Conservation (phyloP, 2,113 vertebrate genomes). For the Hypocryptadius cinnamomeus region DNA sequence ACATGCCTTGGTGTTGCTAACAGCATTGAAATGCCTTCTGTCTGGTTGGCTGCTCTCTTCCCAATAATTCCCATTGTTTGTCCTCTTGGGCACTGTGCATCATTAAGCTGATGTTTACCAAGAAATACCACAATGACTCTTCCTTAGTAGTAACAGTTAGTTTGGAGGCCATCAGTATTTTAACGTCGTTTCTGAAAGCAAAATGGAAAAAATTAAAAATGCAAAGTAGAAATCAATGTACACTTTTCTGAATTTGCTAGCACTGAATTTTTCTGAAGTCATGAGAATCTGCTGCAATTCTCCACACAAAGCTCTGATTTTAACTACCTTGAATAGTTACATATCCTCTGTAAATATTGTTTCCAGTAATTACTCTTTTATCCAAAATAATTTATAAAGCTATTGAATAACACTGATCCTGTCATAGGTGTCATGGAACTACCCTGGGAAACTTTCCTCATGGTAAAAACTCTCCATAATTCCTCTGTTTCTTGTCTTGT, state of each 20-base stretch:
- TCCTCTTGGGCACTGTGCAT: not conserved
- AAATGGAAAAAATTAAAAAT: not conserved
- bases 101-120: not conserved
- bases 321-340: not conserved
- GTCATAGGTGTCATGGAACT: not conserved
- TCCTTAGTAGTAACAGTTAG: not conserved
- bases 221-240: not conserved
- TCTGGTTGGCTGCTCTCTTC: not conserved
- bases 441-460: not conserved
- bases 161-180: not conserved
- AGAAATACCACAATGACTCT: not conserved
- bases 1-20: not conserved
- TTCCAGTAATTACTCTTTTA: not conserved
- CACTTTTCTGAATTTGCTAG: not conserved
- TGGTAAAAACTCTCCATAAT: not conserved
- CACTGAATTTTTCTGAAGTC: not conserved
- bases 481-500: not conserved
- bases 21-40: not conserved
- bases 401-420: not conserved
- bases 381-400: not conserved
- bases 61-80: not conserved
- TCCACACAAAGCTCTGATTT: not conserved
- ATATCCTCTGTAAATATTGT: not conserved
- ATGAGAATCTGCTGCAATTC: not conserved
- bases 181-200: not conserved